Base-by-base conservation (phyloP, 2,888 invertebrate species). In the Caenorhabditis sp. region DNA sequence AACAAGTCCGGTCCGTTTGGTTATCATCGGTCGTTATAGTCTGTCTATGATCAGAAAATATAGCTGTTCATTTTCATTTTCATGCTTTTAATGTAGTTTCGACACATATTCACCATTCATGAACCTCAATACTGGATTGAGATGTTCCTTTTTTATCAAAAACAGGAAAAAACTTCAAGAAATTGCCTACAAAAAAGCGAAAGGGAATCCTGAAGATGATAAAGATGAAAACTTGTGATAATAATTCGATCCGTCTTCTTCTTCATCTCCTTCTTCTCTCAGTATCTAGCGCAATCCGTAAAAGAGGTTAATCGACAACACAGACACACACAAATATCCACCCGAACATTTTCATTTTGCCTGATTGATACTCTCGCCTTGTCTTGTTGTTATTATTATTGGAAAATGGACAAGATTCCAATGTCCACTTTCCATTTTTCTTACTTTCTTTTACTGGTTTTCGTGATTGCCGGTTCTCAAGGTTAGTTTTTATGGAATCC, bases 301-400 rank as follows among this genome's bases (percentile, higher is more conserved):
- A 72, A 72, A 67, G 72, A 72, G 72, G 72, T 72, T 72, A 72
- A 72, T 72, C 72, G 72, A 67, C 72, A 53, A 53, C 3, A 53
- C 25, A 53, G 23, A 53, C 53, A 50, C 59, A 61, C 62, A 70
- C 66, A 10, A 43, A 59, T 59, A 63, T 63, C 63, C 63, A 66
- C 63, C 70, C 66, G 25, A 50, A 62, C 63, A 63, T 59, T 66
- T 56, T 56, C 50, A 56, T 59, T 31, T 31, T 52, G 56, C 58
- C 52, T 57, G 53, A 43, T 49, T 26, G 56, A 56, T 58, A 61
- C 61, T 58, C 58, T 59, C 59, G 10, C 49, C 43, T 23, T 53
- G 31, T 31, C 4, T 14, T 43, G 43, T 43, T 43, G 12, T 43
- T 17, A 7, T 10, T 43, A 17, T 43, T 43, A 14, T 17, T 43